Evolutionary conservation across 2,113 vertebrate species (phyloP), one percentile per base, ranked within the genome.

Genomic region (Cinclus cinclus): DNA sequence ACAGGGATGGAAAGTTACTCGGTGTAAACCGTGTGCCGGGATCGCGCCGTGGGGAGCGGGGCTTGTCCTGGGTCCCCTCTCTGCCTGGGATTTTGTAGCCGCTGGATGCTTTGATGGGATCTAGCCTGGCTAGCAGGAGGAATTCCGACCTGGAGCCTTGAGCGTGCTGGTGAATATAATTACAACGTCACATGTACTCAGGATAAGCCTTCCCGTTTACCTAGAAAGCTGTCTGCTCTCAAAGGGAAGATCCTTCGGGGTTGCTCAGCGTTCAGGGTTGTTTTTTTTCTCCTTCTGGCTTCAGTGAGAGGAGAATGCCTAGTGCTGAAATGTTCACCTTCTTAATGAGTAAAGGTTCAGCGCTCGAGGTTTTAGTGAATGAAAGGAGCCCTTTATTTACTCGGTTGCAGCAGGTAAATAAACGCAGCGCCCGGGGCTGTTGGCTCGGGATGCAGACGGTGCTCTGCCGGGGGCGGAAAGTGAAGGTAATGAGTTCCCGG

Each of bases 271-370:
- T 15, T 64, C 13, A 1, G 39, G 55, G 85, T 5, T 3, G 5
- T 0, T 30, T 17, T 64, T 39, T 20, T 24, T 4, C 5, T 1
- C 7, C 6, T 67, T 12, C 30, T 35, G 49, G 22, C 19, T 60
- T 75, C 19, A 27, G 17, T 15, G 31, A 30, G 55, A 80, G 22
- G 39, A 19, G 23, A 56, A 55, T 17, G 63, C 37, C 10, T 44
- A 25, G 31, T 6, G 27, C 42, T 75, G 22, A 56, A 49, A 22
- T 3, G 15, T n/a, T 83, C 44, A 5, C 19, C 17, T 30, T 0
- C n/a, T n/a, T 41, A 0, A 0, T 0, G 5, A 2, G 3, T 44
- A 13, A 59, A 73, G 24, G 8, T 37, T n/a, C 2, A 2, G 31
- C 23, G 5, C 46, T 78, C 11, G 11, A 17, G 52, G 25, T 30